Conservation (phyloP, 2,113 vertebrate species). For the Gnathonemus echidnorhynchus region DNA sequence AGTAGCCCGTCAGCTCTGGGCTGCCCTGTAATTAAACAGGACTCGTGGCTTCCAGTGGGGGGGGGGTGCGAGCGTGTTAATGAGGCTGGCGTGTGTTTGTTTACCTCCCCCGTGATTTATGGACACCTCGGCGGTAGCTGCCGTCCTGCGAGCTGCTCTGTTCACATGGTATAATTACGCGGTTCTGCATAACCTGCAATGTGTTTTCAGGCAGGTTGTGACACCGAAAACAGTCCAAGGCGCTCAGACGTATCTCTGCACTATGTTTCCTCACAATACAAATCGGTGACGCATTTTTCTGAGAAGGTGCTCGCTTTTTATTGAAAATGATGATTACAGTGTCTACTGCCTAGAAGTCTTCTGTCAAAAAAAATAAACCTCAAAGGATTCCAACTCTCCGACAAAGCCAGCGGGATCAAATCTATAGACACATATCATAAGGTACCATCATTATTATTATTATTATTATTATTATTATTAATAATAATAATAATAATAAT, state of each 20-base stretch:
- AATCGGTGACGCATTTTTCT: not conserved
- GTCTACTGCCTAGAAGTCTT: not conserved
- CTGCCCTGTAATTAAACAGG: slow-evolving; percentile 33
- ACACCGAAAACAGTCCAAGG: not conserved
- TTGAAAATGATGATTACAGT: not conserved
- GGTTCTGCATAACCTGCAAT: not conserved
- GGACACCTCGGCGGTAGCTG: slow-evolving; percentile 15
- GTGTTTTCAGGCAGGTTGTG: not conserved
- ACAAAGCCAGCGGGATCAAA: not conserved
- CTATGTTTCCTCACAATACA: not conserved
- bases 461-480: not conserved
- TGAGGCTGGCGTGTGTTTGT: slow-evolving; percentile 23
- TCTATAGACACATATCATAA: not conserved
- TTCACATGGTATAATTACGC: not conserved
- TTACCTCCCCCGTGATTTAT: slow-evolving; percentile 15
- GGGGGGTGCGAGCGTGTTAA: slow-evolving; percentile 30
- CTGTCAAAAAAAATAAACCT: not conserved
- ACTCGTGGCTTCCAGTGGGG: slow-evolving; percentile 25
- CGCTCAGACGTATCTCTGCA: not conserved
- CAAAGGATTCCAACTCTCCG: not conserved
- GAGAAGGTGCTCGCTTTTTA: not conserved
- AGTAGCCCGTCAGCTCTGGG: slow-evolving; percentile 9
- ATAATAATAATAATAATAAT: too few species aligned
- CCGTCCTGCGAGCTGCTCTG: not conserved
- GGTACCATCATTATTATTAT: not conserved